These are phyloP conservation scores for Regulus satrapa DNA, from an alignment of 2,113 vertebrate genomes.

Conservation along the genomic window DNA sequence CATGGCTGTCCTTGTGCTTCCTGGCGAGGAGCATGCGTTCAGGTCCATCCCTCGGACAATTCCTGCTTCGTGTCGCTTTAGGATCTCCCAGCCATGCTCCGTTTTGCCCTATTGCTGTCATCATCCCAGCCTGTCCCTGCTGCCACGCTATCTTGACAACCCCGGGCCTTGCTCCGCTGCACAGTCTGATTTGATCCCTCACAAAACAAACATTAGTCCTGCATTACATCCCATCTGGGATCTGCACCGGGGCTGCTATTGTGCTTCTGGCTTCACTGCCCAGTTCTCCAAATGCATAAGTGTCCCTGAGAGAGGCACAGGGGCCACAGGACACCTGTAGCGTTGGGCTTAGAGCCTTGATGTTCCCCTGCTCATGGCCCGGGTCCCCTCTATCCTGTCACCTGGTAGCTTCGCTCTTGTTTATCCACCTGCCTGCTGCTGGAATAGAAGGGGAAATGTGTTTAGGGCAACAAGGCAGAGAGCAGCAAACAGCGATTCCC, in stretches of 20 bases:
- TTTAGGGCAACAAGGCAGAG: neutral
- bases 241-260: neutral
- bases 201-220: neutral
- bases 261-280: neutral
- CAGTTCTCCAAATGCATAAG: neutral
- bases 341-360: neutral
- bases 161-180: neutral
- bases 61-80: neutral
- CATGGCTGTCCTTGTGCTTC: neutral
- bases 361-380: neutral
- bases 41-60: neutral
- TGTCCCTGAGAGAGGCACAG: fast-evolving
- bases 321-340: neutral
- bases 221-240: neutral
- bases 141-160: neutral
- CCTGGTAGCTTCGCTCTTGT: neutral
- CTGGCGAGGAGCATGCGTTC: neutral
- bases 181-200: fast-evolving
- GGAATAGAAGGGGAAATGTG: neutral
- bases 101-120: neutral
- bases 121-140: neutral
- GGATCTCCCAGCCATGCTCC: neutral
- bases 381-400: neutral
- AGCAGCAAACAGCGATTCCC: constrained; percentile 9
- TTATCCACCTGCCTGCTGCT: neutral